A percentile compares a stretch with the other conserved stretches of the same genome.
Evolutionary conservation across 2,888 invertebrate species (phyloP).

Genomic region (Phlogophora meticulosa): DNA sequence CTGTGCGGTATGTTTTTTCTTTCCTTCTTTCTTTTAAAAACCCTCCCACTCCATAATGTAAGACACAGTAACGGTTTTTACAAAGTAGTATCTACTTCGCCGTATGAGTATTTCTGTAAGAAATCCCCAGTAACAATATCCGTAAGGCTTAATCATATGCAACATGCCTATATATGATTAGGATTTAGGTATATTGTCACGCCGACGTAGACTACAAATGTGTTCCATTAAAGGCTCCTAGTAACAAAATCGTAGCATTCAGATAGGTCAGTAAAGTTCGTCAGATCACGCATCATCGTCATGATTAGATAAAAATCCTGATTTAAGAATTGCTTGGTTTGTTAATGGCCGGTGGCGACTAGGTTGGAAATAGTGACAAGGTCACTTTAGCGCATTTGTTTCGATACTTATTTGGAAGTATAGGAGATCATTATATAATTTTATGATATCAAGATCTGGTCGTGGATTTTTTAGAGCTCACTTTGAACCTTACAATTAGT

Average conservation of each 20-base stretch:
- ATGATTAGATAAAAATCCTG: constrained; percentile 8
- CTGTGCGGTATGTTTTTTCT: too few relatives aligned
- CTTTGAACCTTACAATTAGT: background rate
- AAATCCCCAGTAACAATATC: too few relatives aligned
- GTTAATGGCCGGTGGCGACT: constrained; percentile 20
- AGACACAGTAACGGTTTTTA: too few relatives aligned
- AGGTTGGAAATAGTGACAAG: constrained; percentile 28
- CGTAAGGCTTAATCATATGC: too few relatives aligned
- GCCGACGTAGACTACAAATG: background rate
- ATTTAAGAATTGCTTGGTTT: constrained; percentile 22
- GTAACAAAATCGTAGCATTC: constrained; percentile 7
- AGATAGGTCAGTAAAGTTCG: constrained; percentile 12
- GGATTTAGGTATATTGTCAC: too few relatives aligned
- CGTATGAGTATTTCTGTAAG: too few relatives aligned
- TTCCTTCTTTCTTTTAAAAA: too few relatives aligned
- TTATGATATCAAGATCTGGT: background rate
- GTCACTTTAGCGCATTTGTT: constrained; percentile 17
- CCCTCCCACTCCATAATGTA: too few relatives aligned
- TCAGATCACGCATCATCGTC: constrained; percentile 10
- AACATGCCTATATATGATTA: too few relatives aligned
- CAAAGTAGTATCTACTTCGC: too few relatives aligned
- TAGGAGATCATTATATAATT: background rate
- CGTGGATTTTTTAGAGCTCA: background rate
- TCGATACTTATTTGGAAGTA: constrained; percentile 12
- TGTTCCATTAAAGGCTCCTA: background rate